Evolutionary conservation across 37 sponge, comb jelly and placozoan genomes (phyloP).

Genomic region (Spongia lamella): DNA sequence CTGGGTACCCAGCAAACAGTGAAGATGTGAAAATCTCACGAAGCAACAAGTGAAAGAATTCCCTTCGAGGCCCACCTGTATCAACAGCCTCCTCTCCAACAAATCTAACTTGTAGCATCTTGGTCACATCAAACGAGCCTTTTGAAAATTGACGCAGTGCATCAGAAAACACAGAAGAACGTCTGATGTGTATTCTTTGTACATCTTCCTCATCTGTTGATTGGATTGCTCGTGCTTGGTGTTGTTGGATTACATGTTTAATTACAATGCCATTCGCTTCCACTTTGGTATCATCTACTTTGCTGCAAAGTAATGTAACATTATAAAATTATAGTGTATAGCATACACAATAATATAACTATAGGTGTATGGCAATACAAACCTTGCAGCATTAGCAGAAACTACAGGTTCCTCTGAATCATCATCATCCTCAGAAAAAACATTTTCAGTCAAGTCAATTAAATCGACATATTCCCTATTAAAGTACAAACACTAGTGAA

Average conservation of each 20-base stretch:
- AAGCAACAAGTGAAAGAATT: slow-evolving; percentile 31
- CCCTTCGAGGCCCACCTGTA: slow-evolving; percentile 44
- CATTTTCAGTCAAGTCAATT: slow-evolving; percentile 16
- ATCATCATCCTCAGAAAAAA: not conserved
- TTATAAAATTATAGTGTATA: too few relatives aligned
- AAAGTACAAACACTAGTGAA: not conserved
- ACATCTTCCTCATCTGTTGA: slow-evolving; percentile 19
- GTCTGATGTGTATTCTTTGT: slow-evolving; percentile 22
- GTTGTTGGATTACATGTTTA: slow-evolving; percentile 26
- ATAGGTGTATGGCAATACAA: too few relatives aligned
- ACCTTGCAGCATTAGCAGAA: not conserved
- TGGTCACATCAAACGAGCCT: slow-evolving; percentile 21
- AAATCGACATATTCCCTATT: slow-evolving; percentile 3
- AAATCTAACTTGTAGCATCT: slow-evolving; percentile 21
- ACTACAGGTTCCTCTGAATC: not conserved
- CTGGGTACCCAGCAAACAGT: slow-evolving; percentile 7
- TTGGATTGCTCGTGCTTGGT: slow-evolving; percentile 12
- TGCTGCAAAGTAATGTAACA: too few relatives aligned
- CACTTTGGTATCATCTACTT: too few relatives aligned
- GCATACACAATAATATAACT: too few relatives aligned
- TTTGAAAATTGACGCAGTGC: slow-evolving; percentile 19
- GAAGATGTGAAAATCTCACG: not conserved
- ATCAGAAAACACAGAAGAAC: slow-evolving; percentile 24
- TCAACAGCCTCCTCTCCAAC: slow-evolving; percentile 40
- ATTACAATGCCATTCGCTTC: not conserved